These are phyloP conservation scores for Crematogaster levior DNA, from an alignment of 2,888 invertebrate genomes.

Conservation along the genomic window DNA sequence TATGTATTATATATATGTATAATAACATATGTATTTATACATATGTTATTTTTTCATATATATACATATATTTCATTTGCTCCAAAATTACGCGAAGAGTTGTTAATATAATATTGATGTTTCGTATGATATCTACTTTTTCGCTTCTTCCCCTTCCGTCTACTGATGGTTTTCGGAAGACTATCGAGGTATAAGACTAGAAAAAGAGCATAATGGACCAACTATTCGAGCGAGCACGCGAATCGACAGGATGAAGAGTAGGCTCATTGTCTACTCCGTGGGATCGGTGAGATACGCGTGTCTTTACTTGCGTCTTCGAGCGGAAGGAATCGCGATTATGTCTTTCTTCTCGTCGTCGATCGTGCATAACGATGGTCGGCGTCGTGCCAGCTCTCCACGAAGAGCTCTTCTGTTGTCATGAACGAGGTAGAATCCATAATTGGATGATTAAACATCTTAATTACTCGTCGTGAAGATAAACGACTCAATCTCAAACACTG, in stretches of 20 bases:
- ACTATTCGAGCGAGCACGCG: constrained; percentile 63
- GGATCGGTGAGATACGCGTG: constrained; percentile 55
- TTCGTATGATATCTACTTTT: not conserved
- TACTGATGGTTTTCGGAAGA: constrained; percentile 56
- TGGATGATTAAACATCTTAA: constrained; percentile 56
- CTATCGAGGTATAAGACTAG: constrained; percentile 55
- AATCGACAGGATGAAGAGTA: constrained; percentile 78
- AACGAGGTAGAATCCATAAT: constrained; percentile 56
- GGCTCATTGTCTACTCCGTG: constrained; percentile 75
- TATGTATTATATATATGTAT: no score
- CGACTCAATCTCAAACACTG: constrained; percentile 45
- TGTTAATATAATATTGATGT: not conserved
- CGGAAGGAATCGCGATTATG: constrained; percentile 68
- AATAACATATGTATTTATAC: no score
- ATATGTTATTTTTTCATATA: not conserved
- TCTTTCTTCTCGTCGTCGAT: constrained; percentile 36
- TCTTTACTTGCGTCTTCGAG: constrained; percentile 55
- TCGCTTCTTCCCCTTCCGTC: constrained; percentile 4
- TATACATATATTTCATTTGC: not conserved
- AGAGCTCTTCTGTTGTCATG: constrained; percentile 36
- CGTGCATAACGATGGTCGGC: constrained; percentile 55
- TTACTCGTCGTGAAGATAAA: constrained; percentile 49
- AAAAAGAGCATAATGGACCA: constrained; percentile 66
- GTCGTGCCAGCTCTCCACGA: constrained; percentile 34
- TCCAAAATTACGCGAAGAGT: not conserved